Evolutionary conservation across 1,140 invertebrate species (phyloP), one percentile per base, ranked within the genome.

Genomic region (Solen grandis): DNA sequence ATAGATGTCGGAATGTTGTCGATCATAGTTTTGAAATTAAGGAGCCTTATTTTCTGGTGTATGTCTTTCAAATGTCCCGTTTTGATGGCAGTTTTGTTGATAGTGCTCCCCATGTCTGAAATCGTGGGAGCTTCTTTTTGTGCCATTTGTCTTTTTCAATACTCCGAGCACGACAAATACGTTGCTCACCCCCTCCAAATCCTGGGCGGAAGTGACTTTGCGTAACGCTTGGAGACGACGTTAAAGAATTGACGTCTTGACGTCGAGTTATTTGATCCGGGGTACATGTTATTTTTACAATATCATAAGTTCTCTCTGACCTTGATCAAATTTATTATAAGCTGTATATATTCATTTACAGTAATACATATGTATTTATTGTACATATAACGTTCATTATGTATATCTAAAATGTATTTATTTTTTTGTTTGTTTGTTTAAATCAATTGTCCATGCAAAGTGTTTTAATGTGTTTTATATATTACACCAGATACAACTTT

Each of bases 1-100:
- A 91, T 86, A 27, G 85, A 78, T n/a, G 89, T 91, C 25, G 89
- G 85, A 60, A 88, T 83, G 41, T 89, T 90, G 54, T 90, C 89
- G 57, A 91, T 91, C 65, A 85, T 87, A 19, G 87, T 88, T 62
- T 86, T 85, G 22, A 91, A 86, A 60, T 88, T 85, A n/a, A 87
- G 55, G 35, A 90, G 82, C 63, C 86, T 54, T 13, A 90, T 87
- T 52, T 84, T 87, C 33, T 84, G 63, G 33, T 78, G 74, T 16
- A 88, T 76, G 60, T 85, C 85, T 41, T 77, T 80, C 31, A 83
- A 46, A 59, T 75, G 81, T 2, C 81, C 79, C 1, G 78, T 60
- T 50, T 76, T 78, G 38, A 87, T 84, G 33, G 78, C 83, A 25
- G 73, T 72, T 59, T 81, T 77, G 46, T 86, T 86, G 29, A 66